These are phyloP conservation scores for Montipora capitata DNA, from an alignment of 92 coral and sea anemone species.

Conservation along the genomic window DNA sequence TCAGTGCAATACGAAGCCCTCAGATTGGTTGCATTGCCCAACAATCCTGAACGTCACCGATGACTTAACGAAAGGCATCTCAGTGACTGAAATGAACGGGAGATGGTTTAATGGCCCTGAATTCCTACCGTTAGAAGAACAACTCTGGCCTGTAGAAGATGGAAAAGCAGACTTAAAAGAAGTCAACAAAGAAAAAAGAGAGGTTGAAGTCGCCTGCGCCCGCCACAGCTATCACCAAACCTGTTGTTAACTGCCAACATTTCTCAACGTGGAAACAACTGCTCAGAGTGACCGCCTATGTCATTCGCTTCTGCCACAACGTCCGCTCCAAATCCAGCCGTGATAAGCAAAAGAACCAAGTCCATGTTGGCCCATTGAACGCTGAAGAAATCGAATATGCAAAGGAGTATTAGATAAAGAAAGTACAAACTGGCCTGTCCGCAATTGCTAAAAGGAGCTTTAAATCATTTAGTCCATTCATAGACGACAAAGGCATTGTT, in stretches of 20 bases:
- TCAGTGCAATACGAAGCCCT: background rate
- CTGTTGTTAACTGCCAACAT: too few relatives aligned
- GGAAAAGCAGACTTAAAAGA: background rate
- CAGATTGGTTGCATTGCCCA: constrained; percentile 37
- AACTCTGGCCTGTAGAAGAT: background rate
- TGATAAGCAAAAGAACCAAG: too few relatives aligned
- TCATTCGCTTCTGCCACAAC: too few relatives aligned
- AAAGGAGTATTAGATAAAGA: constrained; percentile 64
- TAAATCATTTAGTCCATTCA: constrained; percentile 49
- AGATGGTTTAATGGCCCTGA: constrained; percentile 25
- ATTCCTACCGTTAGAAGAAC: background rate
- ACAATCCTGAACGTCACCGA: constrained; percentile 43
- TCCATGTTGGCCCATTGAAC: constrained; percentile 29
- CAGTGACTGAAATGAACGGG: constrained; percentile 46
- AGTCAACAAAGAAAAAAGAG: background rate
- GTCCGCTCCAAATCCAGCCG: too few relatives aligned
- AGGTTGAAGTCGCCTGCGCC: background rate
- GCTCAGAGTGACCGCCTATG: too few relatives aligned
- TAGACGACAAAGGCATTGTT: constrained; percentile 69
- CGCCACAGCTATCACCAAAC: too few relatives aligned
- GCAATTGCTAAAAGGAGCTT: constrained; percentile 51
- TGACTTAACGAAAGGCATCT: constrained; percentile 65
- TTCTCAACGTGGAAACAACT: too few relatives aligned
- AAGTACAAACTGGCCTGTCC: constrained; percentile 44
- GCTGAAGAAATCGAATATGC: constrained; percentile 52